Evolutionary conservation across 2,888 invertebrate species (phyloP).

Genomic region (Amiota communis): DNA sequence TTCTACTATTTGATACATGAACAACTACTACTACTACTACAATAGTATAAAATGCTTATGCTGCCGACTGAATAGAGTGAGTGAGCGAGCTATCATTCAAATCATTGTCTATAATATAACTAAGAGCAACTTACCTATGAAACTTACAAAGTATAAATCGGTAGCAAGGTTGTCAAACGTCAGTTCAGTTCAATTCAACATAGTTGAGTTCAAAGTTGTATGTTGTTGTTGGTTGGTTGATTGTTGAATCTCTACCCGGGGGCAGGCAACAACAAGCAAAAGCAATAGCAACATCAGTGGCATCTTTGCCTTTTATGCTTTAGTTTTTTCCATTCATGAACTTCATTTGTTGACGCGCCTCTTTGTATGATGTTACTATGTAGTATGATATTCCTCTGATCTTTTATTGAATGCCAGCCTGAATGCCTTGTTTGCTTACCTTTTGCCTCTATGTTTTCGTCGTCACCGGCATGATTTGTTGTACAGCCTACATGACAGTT

Average conservation of each 20-base stretch:
- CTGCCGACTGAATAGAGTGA: too few species aligned
- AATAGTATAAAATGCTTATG: too few species aligned
- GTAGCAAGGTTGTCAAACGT: constrained; percentile 33
- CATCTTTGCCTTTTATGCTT: constrained; percentile 2
- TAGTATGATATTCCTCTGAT: not conserved
- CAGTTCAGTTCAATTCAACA: not conserved
- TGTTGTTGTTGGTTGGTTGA: too few species aligned
- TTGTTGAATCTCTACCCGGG: too few species aligned
- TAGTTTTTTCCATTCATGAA: constrained; percentile 3
- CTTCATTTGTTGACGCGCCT: not conserved
- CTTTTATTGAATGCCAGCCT: not conserved
- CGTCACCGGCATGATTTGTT: constrained; percentile 44
- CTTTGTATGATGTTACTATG: not conserved
- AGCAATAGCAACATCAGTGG: not conserved
- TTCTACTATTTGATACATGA: too few species aligned
- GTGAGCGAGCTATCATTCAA: too few species aligned
- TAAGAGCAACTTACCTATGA: not conserved
- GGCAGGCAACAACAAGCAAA: not conserved
- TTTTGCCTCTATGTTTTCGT: not conserved
- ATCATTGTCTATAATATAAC: not conserved
- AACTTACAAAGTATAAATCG: constrained; percentile 7
- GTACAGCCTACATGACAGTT: constrained; percentile 57
- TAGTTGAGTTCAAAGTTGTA: too few species aligned
- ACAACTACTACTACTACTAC: too few species aligned
- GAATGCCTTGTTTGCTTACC: not conserved